Evolutionary conservation across 2,888 invertebrate species (phyloP).

Genomic region (Geotrupes spiniger): DNA sequence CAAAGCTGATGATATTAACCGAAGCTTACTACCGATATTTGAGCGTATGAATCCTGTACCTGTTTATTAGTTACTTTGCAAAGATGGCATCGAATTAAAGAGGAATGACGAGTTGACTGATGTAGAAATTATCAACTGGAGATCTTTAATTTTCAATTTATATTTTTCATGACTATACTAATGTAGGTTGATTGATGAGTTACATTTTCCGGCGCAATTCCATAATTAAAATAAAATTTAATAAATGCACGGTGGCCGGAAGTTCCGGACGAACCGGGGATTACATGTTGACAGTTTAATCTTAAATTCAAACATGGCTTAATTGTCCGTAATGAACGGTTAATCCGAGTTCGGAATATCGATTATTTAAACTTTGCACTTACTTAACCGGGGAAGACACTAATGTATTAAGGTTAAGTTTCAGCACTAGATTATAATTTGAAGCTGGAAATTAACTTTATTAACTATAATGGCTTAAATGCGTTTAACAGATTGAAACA

Average conservation of each 20-base stretch:
- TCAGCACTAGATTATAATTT: slow-evolving; percentile 37
- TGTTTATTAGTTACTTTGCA: too few relatives aligned
- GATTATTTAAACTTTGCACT: slow-evolving; percentile 35
- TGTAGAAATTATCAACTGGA: too few relatives aligned
- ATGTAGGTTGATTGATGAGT: too few relatives aligned
- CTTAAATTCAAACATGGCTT: slow-evolving; percentile 19
- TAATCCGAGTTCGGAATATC: slow-evolving; percentile 30
- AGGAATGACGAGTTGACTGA: too few relatives aligned
- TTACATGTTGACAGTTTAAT: slow-evolving; percentile 25
- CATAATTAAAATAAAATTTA: slow-evolving; percentile 2
- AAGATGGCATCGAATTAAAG: too few relatives aligned
- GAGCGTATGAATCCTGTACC: too few relatives aligned
- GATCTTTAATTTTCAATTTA: too few relatives aligned
- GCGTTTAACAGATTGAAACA: slow-evolving; percentile 17
- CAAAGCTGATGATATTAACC: too few relatives aligned
- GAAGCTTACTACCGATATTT: too few relatives aligned
- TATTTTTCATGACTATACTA: too few relatives aligned
- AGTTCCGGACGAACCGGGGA: slow-evolving; percentile 14
- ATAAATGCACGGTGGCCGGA: neutral
- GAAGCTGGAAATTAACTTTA: slow-evolving; percentile 32
- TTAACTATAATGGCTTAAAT: slow-evolving; percentile 27
- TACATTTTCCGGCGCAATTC: neutral
- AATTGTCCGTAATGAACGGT: slow-evolving; percentile 28
- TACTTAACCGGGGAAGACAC: slow-evolving; percentile 26
- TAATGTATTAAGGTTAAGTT: slow-evolving; percentile 33